Base-by-base conservation (phyloP, 2,113 vertebrate species). In the Irena cyanogastra region DNA sequence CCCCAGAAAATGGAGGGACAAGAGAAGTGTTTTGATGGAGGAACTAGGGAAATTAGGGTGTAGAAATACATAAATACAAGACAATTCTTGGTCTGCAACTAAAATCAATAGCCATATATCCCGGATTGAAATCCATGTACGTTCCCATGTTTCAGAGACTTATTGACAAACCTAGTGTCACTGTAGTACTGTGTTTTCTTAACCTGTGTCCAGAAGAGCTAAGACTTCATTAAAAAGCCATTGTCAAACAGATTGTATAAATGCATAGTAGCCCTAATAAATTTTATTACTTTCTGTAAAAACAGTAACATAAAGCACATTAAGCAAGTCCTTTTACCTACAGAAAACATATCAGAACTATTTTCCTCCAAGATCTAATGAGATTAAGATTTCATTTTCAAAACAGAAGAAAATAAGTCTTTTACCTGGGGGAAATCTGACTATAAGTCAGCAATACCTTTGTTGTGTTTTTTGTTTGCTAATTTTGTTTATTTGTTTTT, bases 341-440 rank as follows among this genome's bases (percentile, higher is more conserved):
- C 76, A 95, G 87, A 96, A 93, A 88, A 88, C 5, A 0, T 78
- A 94, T 65, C 50, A 24, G 70, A 93, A 66, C 37, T 70, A 23
- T 68, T 97, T 93, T 91, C 83, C 86, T 96, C 87, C 84, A 86
- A 92, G 85, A 90, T 71, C 45, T 91, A 93, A 92, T 92, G 92
- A 97, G 84, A 96, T 93, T 94, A 90, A 87, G 77, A 79, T 76
- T 97, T 96, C 30, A 74, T 95, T 96, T 96, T 83, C 95, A 95
- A 97, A 96, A 96, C 80, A 97, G 87, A 93, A 92, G 81, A 97
- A 97, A 96, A 87, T 66, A 90, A 91, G 53, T 57, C 21, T 93
- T 84, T 87, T 42, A 80, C 87, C 92, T 94, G 59, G 16, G 56
- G 71, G 89, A 94, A 24, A 54, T 90, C 71, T 95, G 87, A 80